Percentiles rank a stretch among this genome's conserved stretches.
phyloP scores from a whole-genome alignment of 2,888 invertebrate genomes.

The Homarus gammarus region DNA sequence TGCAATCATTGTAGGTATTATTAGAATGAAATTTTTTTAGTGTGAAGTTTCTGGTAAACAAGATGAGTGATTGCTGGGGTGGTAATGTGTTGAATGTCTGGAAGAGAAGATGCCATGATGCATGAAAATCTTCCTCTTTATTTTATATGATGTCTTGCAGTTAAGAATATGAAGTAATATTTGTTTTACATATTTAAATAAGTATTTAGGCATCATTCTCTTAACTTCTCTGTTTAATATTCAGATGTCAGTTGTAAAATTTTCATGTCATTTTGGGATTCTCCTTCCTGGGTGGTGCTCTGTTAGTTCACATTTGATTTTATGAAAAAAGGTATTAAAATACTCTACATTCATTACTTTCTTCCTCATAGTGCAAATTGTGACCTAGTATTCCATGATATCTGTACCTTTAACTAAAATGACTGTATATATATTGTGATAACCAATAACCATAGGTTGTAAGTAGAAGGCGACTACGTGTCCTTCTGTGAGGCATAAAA shows the following conservation, averaged over 20 bases:
- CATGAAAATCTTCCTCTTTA: conserved; percentile 48
- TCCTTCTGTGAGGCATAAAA: conserved; percentile 63
- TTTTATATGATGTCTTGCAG: conserved; percentile 39
- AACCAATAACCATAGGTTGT: conserved; percentile 71
- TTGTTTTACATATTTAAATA: conserved; percentile 52
- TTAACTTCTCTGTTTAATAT: conserved; percentile 22
- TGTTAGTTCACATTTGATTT: conserved; percentile 56
- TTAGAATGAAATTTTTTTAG: conserved; percentile 14
- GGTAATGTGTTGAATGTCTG: conserved; percentile 39
- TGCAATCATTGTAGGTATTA: conserved; percentile 41
- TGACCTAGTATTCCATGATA: conserved; percentile 69
- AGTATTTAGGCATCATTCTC: conserved; percentile 56
- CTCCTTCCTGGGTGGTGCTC: conserved; percentile 66
- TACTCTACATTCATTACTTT: conserved; percentile 64
- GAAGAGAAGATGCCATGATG: conserved; percentile 49
- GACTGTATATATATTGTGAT: conserved; percentile 71
- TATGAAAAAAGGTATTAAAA: conserved; percentile 61
- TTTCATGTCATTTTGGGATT: conserved; percentile 50
- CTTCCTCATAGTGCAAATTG: conserved; percentile 70
- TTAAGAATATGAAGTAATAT: conserved; percentile 32
- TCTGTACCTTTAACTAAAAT: conserved; percentile 66
- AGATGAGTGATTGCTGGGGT: conserved; percentile 37
- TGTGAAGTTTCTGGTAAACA: conserved; percentile 24
- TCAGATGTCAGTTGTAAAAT: conserved; percentile 52
- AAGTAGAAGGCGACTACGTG: conserved; percentile 57